Percentiles rank a stretch among this genome's conserved stretches.
These are phyloP conservation scores for Garrulus glandarius DNA, from an alignment of 2,797 vertebrate genomes.

Conservation along the genomic window DNA sequence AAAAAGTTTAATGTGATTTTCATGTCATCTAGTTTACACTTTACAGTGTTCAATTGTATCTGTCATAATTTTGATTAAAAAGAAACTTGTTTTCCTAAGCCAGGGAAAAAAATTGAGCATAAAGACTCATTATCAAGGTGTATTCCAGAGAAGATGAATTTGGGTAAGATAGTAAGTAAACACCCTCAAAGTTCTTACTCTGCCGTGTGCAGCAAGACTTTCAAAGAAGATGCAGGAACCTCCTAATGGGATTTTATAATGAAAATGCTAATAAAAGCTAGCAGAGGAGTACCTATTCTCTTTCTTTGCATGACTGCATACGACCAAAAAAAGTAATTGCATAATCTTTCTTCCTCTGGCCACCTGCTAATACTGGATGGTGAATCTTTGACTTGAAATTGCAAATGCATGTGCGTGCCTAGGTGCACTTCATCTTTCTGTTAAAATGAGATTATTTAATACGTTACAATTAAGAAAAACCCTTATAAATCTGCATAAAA, in stretches of 20 bases:
- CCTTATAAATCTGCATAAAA: not conserved
- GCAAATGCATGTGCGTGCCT: not conserved
- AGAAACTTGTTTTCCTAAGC: not conserved
- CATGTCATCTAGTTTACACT: not conserved
- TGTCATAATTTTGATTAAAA: not conserved
- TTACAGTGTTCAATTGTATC: not conserved
- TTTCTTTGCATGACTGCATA: not conserved
- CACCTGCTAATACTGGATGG: not conserved
- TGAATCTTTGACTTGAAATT: not conserved
- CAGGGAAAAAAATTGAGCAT: not conserved
- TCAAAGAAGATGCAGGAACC: not conserved
- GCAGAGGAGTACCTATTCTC: not conserved
- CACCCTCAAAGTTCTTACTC: not conserved
- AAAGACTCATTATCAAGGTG: not conserved
- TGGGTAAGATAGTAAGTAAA: not conserved
- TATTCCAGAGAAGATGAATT: not conserved
- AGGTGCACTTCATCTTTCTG: not conserved
- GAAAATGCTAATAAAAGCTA: conserved; percentile 1
- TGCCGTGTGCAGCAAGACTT: not conserved
- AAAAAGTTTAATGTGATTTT: not conserved
- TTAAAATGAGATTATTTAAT: not conserved
- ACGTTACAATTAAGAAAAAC: not conserved
- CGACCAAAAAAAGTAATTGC: not conserved
- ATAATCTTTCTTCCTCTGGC: not conserved
- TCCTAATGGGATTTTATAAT: not conserved